A percentile compares a stretch with the other conserved stretches of the same genome.
phyloP scores from a whole-genome alignment of 2,113 vertebrate species.

The Sardina pilchardus region DNA sequence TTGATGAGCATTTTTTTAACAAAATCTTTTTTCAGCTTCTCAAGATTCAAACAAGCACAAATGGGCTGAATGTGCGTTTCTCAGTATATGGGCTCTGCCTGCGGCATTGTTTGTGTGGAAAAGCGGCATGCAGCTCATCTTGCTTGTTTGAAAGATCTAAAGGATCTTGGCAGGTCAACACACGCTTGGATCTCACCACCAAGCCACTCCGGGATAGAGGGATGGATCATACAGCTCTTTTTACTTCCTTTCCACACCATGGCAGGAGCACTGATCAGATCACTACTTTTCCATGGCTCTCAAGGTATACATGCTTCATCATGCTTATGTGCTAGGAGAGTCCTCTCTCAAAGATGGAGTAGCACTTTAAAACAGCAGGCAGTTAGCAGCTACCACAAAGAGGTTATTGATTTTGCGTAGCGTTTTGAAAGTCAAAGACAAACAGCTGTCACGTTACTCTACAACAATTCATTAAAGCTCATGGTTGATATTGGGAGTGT shows the following conservation, averaged over 20 bases:
- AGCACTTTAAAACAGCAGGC: not conserved
- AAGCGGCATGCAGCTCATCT: not conserved
- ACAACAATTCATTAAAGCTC: not conserved
- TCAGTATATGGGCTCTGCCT: not conserved
- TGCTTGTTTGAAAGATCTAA: not conserved
- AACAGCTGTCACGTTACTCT: not conserved
- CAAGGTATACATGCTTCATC: not conserved
- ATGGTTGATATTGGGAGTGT: not conserved
- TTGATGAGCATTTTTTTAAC: not conserved
- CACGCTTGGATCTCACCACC: not conserved
- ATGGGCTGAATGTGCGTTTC: not conserved
- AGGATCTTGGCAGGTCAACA: not conserved
- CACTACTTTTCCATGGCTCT: not conserved
- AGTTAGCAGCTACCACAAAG: not conserved
- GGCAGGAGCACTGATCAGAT: not conserved
- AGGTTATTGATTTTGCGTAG: not conserved
- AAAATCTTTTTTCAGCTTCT: not conserved
- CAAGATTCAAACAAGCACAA: not conserved
- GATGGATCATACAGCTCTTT: not conserved
- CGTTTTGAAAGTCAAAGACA: not conserved
- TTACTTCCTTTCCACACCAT: not conserved
- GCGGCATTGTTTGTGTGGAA: not conserved
- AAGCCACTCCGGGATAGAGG: not conserved
- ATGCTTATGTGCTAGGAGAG: not conserved
- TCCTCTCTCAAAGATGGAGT: not conserved